Conservation (phyloP, 2,797 vertebrate species). For the Myripristis jacobus region DNA sequence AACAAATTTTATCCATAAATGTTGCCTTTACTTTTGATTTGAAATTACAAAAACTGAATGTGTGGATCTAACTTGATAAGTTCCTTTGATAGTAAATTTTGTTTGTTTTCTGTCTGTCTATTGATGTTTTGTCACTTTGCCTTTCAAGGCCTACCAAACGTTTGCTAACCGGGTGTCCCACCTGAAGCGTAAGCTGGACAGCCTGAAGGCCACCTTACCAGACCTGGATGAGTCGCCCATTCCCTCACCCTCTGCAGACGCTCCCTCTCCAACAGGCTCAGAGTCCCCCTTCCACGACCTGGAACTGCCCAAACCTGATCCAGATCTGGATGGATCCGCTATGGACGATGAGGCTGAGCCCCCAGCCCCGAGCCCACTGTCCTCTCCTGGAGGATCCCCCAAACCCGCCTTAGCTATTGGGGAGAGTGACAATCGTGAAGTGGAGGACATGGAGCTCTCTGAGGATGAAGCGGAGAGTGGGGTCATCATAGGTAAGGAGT, state of each 20-base stretch:
- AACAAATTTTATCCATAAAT: no score
- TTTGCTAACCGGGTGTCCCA: slow-evolving; percentile 96
- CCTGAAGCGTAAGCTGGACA: slow-evolving; percentile 97
- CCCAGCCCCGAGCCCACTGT: slow-evolving; percentile 80
- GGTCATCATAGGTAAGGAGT: slow-evolving; percentile 88
- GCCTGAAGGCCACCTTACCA: slow-evolving; percentile 90
- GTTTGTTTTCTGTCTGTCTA: not conserved
- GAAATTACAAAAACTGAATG: no score
- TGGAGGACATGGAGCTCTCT: slow-evolving; percentile 98
- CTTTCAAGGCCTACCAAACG: slow-evolving; percentile 92
- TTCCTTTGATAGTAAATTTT: not conserved
- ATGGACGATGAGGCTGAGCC: slow-evolving; percentile 83
- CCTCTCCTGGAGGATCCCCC: slow-evolving; percentile 78
- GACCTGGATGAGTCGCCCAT: slow-evolving; percentile 96
- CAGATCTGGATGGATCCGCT: slow-evolving; percentile 79
- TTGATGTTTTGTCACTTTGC: not conserved
- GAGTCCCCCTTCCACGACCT: slow-evolving; percentile 94
- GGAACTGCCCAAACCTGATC: slow-evolving; percentile 65
- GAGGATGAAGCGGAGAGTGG: slow-evolving; percentile 86
- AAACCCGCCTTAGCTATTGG: slow-evolving; percentile 42
- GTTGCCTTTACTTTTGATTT: no score
- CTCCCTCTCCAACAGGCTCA: slow-evolving; percentile 94
- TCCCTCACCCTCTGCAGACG: slow-evolving; percentile 95
- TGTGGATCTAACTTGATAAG: no score
- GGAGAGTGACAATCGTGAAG: slow-evolving; percentile 89